phyloP scores from a whole-genome alignment of 2,113 vertebrate species.

The Phylloscopus trochiloides region DNA sequence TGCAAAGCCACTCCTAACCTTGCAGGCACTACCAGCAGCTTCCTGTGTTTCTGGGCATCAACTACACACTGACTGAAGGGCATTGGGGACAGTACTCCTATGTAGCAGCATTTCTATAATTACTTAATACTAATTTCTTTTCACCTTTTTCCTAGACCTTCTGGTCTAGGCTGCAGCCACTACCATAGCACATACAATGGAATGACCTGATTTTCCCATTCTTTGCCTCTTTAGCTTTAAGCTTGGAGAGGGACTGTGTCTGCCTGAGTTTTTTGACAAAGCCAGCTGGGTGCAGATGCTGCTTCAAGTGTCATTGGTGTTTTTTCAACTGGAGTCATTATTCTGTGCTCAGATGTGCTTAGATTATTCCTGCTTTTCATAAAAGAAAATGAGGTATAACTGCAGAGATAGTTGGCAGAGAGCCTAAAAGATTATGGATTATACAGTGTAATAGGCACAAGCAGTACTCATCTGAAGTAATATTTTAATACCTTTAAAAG shows the following conservation, averaged over 20 bases:
- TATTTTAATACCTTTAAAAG: slow-evolving; percentile 38
- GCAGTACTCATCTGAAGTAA: not conserved
- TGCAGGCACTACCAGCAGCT: not conserved
- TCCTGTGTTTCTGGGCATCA: not conserved
- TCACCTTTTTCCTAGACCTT: not conserved
- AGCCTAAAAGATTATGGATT: not conserved
- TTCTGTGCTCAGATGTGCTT: not conserved
- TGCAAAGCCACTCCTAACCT: not conserved
- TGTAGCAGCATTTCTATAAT: not conserved
- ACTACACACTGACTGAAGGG: not conserved
- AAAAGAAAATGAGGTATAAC: not conserved
- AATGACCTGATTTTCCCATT: not conserved
- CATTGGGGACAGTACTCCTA: not conserved
- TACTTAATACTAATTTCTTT: not conserved
- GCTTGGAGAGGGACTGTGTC: not conserved
- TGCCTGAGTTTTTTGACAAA: not conserved
- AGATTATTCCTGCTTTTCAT: not conserved
- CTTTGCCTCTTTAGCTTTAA: not conserved
- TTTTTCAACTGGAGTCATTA: not conserved
- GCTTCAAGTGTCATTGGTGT: not conserved
- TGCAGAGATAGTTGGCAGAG: not conserved
- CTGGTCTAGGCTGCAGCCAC: not conserved
- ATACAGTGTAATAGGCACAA: not conserved
- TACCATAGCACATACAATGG: not conserved
- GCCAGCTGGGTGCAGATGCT: not conserved